These are phyloP conservation scores for Phyllopteryx taeniolatus DNA, from an alignment of 2,113 vertebrate genomes.

Conservation along the genomic window DNA sequence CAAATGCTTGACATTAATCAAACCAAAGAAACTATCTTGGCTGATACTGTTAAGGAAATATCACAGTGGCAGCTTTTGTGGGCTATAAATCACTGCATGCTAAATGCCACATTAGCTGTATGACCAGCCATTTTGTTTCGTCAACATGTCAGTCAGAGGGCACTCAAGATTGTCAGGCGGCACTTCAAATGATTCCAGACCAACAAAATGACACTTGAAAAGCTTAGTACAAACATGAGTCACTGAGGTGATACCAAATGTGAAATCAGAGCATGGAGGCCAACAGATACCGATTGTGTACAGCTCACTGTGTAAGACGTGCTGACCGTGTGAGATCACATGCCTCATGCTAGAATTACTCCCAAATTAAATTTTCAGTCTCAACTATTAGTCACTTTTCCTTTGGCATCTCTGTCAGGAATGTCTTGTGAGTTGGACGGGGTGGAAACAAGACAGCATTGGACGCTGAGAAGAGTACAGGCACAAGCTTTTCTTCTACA, in stretches of 20 bases:
- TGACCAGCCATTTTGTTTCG: not conserved
- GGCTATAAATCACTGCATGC: not conserved
- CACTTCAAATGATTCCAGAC: not conserved
- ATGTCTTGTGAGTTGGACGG: slow-evolving; percentile 41
- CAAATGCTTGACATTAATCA: not conserved
- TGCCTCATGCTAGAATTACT: slow-evolving; percentile 5
- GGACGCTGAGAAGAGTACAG: not conserved
- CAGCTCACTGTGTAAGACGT: not conserved
- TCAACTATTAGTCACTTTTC: slow-evolving; percentile 47
- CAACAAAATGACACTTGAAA: not conserved
- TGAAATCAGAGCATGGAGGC: slow-evolving; percentile 4
- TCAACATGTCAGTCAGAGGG: not conserved
- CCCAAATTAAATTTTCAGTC: slow-evolving; percentile 55
- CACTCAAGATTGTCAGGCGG: not conserved
- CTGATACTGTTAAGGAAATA: not conserved
- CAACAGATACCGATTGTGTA: not conserved
- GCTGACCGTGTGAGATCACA: not conserved
- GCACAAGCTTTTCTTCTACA: not conserved
- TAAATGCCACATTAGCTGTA: not conserved
- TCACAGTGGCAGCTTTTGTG: not conserved
- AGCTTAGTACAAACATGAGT: slow-evolving; percentile 25
- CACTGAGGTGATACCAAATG: slow-evolving; percentile 25
- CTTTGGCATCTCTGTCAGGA: slow-evolving; percentile 37
- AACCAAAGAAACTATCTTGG: not conserved
- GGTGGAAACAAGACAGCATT: no score